These are phyloP conservation scores for Dinoponera quadriceps DNA, from an alignment of 1,140 invertebrate species.

Conservation along the genomic window DNA sequence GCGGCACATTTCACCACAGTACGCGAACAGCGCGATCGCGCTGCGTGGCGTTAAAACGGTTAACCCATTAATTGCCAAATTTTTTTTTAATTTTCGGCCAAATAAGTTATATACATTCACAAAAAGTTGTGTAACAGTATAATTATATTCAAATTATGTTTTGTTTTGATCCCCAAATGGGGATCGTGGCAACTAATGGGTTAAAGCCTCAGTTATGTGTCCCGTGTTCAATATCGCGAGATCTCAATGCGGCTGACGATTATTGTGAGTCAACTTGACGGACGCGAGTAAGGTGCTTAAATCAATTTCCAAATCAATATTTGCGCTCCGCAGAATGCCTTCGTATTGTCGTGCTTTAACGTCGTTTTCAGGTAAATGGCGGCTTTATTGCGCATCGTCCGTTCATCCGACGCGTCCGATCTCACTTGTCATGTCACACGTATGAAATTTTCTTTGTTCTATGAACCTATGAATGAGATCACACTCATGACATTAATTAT, in stretches of 20 bases:
- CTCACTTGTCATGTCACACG: neutral
- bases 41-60: too few species aligned
- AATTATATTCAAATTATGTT: too few species aligned
- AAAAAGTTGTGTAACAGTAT: too few species aligned
- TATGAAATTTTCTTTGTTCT: neutral
- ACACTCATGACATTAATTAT: conserved; percentile 4
- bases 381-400: conserved; percentile 32
- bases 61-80: too few species aligned
- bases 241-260: conserved; percentile 34
- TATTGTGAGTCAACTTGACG: conserved; percentile 40
- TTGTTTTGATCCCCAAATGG: too few species aligned
- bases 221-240: conserved; percentile 36
- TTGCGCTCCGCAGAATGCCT: conserved; percentile 22
- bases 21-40: too few species aligned
- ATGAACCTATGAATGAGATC: neutral
- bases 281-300: conserved; percentile 32
- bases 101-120: too few species aligned
- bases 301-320: conserved; percentile 55
- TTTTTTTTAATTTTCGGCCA: too few species aligned
- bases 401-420: neutral
- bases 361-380: conserved; percentile 24
- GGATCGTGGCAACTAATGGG: too few species aligned
- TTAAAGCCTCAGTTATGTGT: neutral
- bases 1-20: too few species aligned
- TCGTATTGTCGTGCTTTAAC: conserved; percentile 25